Conservation (phyloP, 30 jellyfish, hydroid and myxozoan species). For the Chironex yamaguchii region DNA sequence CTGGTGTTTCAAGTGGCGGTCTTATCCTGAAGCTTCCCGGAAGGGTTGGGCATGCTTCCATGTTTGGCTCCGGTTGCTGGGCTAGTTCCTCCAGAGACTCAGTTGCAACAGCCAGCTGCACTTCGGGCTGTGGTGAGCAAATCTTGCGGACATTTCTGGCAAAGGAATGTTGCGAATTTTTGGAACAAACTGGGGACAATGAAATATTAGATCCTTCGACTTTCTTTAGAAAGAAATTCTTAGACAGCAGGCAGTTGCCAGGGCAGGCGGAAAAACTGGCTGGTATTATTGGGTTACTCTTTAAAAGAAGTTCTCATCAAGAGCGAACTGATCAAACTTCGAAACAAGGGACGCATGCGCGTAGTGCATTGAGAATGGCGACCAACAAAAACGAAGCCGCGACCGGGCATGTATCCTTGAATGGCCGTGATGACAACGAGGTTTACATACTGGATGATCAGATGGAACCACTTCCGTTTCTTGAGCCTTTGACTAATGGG, state of each 20-base stretch:
- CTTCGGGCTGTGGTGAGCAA: slow-evolving; percentile 92
- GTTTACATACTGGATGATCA: no score
- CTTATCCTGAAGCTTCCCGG: slow-evolving; percentile 81
- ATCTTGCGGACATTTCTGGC: slow-evolving; percentile 77
- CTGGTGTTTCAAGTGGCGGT: slow-evolving; percentile 94
- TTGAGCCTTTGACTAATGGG: no score
- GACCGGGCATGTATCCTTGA: no score
- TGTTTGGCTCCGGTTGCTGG: slow-evolving; percentile 90
- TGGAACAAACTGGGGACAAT: not conserved
- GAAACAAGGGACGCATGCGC: not conserved
- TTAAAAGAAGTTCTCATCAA: not conserved
- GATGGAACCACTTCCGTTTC: no score
- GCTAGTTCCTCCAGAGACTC: not conserved
- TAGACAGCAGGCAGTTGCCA: slow-evolving; percentile 21
- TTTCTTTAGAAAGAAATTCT: slow-evolving; percentile 37
- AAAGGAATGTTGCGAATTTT: slow-evolving; percentile 43
- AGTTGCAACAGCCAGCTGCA: slow-evolving; percentile 48
- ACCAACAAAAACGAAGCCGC: no score
- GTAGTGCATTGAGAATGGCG: no score
- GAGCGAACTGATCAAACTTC: not conserved
- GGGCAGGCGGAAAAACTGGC: slow-evolving; percentile 41
- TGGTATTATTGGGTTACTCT: slow-evolving; percentile 58
- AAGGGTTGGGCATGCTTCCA: slow-evolving; percentile 84
- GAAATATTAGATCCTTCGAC: not conserved
- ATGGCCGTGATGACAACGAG: no score